Evolutionary conservation across 2,797 vertebrate genomes (phyloP), one percentile per base, ranked within the genome.

Genomic region (Champsocephalus esox): DNA sequence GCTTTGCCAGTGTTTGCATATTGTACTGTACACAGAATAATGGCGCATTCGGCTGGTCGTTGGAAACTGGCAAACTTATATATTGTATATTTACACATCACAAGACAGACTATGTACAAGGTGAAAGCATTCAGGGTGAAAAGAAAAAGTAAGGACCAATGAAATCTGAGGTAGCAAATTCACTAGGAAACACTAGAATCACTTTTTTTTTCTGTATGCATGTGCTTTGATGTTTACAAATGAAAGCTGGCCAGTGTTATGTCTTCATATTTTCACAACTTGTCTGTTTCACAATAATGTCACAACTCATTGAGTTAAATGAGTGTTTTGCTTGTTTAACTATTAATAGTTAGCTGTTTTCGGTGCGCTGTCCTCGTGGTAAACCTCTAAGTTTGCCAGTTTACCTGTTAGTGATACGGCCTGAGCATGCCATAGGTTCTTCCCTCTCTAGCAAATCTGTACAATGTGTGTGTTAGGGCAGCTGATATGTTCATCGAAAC

Each of bases 401-500:
- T 90, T 83, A 88, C 89, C 82, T 71, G 78, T 87, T 57, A 12
- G 76, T n/a, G 67, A 85, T 70, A 0, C 80, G 57, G 78, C 79
- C 75, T n/a, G 19, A 82, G 66, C 55, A 12, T 71, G 69, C 73
- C 73, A 60, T 52, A 24, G 80, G 70, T 71, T 83, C 77, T 77
- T 79, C 54, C 46, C 73, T 83, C 72, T 70, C 79, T 59, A 80
- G 67, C 81, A 84, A 86, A 86, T 84, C 80, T 87, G 84, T 81
- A 90, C 87, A 85, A 84, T 59, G 77, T 89, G 82, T 69, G 66
- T 79, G 67, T 78, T 77, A 62, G 90, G 84, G 70, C 82, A 83
- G 91, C 84, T 93, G 94, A 95, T 95, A 95, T 95, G 94, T 93
- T 92, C 85, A 56, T 90, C 80, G 63, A 89, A 83, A 77, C 84